Evolutionary conservation across 2,888 invertebrate genomes (phyloP).

Genomic region (Caenorhabditis virilis): DNA sequence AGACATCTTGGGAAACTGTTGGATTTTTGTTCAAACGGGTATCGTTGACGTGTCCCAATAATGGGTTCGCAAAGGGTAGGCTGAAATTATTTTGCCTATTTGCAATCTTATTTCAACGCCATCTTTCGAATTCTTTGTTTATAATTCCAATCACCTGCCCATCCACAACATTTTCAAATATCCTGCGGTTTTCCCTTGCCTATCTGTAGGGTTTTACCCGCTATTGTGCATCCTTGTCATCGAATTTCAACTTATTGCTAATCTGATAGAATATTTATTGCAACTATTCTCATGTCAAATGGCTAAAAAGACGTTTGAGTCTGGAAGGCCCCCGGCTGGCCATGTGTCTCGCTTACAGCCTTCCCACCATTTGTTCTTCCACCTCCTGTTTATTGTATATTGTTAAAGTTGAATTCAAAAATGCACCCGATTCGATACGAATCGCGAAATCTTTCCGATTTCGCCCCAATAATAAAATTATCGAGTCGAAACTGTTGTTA

Average conservation of each 20-base stretch:
- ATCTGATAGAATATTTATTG: slow-evolving; percentile 33
- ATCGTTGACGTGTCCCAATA: slow-evolving; percentile 29
- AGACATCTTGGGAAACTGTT: slow-evolving; percentile 3
- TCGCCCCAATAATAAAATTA: slow-evolving; percentile 21
- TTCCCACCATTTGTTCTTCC: slow-evolving; percentile 26
- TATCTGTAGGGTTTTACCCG: slow-evolving; percentile 41
- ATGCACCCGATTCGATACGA: slow-evolving; percentile 32
- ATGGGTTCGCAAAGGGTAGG: slow-evolving; percentile 16
- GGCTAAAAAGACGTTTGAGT: slow-evolving; percentile 16
- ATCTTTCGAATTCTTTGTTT: slow-evolving; percentile 7
- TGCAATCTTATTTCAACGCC: not conserved
- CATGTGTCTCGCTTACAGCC: slow-evolving; percentile 51
- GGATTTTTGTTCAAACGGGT: slow-evolving; percentile 22
- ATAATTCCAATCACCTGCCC: slow-evolving; percentile 11
- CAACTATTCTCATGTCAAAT: slow-evolving; percentile 33
- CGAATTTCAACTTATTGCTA: slow-evolving; percentile 29
- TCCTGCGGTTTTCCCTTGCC: slow-evolving; percentile 37
- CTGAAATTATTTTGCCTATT: not conserved
- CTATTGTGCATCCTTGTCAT: slow-evolving; percentile 20
- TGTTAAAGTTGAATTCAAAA: slow-evolving; percentile 35
- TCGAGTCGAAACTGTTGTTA: slow-evolving; percentile 24
- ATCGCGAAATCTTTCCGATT: slow-evolving; percentile 3
- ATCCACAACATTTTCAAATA: not conserved
- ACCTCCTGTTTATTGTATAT: slow-evolving; percentile 38
- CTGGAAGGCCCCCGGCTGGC: slow-evolving; percentile 45